Base-by-base conservation (phyloP, 2,888 invertebrate species). In the Caenorhabditis sp. region DNA sequence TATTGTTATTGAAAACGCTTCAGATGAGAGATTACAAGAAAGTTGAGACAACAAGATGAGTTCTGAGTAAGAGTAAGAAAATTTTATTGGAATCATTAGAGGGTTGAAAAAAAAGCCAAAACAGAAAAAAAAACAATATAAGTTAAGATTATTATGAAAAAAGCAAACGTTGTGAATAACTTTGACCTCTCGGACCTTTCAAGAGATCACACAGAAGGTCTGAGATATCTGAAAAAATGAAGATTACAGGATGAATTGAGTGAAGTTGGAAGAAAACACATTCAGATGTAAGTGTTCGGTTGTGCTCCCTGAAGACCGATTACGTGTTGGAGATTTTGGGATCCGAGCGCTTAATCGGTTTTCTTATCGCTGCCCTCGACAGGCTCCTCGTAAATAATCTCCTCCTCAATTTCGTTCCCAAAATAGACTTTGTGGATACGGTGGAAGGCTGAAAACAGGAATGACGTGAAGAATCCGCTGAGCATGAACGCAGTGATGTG, bases 401-500 rank as follows among this genome's bases (percentile, higher is more conserved):
- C 74, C 14, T 74, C 61, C 28, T 75, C 74, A 1, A 41, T 31
- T 5, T 56, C 72, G 2, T 73, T 38, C n/a, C 47, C 80, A 58
- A 76, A 80, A 66, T 85, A 87, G 22, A 79, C 66, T 14, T 85
- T 86, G 69, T 87, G 84, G 38, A 82, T 80, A 7, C 88, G 73
- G 64, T 85, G 87, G 72, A 82, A 89, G 6, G 82, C 82, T 2
- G 89, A 89, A 74, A 91, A 87, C 22, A 91, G 84, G 85, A 90
- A 90, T 22, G 91, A 89, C 75, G 90, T 86, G 87, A 89, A 91
- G 84, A 91, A 90, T 38, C 90, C 89, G 28, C 89, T 85, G 80
- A 91, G 84, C 87, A 91, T 89, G 87, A 92, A 91, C 10, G 90
- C 90, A 3, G 88, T 87, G 58, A 89, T 89, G 75, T 89, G 89